These are phyloP conservation scores for Mus spretus DNA, from an alignment of 2,797 vertebrate species.

Conservation along the genomic window DNA sequence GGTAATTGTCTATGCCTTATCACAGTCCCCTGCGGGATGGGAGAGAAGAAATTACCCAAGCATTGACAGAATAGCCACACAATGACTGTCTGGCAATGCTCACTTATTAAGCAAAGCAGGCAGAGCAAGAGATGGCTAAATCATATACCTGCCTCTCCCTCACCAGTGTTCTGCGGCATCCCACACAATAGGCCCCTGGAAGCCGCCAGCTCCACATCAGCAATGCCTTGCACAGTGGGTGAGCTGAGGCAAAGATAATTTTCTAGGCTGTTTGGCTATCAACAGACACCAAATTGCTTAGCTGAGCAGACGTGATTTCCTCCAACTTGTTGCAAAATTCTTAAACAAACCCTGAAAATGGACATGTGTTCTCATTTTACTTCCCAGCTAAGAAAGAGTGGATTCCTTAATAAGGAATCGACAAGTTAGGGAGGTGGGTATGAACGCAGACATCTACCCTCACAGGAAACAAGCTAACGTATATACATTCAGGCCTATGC, in stretches of 20 bases:
- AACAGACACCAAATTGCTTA: constrained; percentile 81
- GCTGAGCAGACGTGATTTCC: constrained; percentile 77
- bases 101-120: constrained; percentile 68
- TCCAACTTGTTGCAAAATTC: constrained; percentile 82
- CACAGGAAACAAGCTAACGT: constrained; percentile 33
- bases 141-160: constrained; percentile 44
- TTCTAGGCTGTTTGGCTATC: constrained; percentile 79
- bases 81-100: not conserved
- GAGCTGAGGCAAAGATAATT: constrained; percentile 79
- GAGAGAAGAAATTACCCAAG: constrained; percentile 66
- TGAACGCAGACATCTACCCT: not conserved
- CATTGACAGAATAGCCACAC: constrained; percentile 61
- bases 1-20: constrained; percentile 44
- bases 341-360: constrained; percentile 83
- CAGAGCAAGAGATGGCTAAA: constrained; percentile 61
- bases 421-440: not conserved
- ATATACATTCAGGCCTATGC: not conserved
- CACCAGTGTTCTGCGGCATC: rapidly evolving
- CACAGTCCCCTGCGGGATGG: not conserved
- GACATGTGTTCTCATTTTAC: constrained; percentile 77
- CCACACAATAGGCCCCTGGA: constrained; percentile 54
- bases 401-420: constrained; percentile 58
- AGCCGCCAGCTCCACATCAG: constrained; percentile 54
- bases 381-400: constrained; percentile 51
- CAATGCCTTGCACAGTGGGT: constrained; percentile 60